phyloP scores from a whole-genome alignment of 2,888 invertebrate genomes.

The Andrena trimmerana region DNA sequence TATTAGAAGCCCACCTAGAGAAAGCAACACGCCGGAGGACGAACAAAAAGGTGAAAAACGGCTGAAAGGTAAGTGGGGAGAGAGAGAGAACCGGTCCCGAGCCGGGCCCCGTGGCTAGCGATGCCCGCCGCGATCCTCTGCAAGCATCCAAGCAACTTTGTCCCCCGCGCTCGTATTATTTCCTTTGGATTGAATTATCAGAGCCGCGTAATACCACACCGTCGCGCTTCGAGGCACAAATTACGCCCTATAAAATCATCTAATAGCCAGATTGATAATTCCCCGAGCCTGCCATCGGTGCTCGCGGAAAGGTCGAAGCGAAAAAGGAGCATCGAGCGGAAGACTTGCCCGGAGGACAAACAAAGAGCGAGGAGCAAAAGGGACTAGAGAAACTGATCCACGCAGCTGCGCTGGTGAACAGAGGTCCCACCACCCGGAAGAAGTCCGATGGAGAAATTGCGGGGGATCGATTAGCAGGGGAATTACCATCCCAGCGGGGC shows the following conservation, averaged over 20 bases:
- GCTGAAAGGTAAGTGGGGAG: constrained; percentile 46
- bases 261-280: too few species aligned
- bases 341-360: constrained; percentile 7
- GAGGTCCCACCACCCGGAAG: constrained; percentile 17
- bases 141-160: constrained; percentile 34
- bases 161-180: background rate
- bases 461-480: constrained; percentile 2
- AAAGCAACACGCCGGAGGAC: constrained; percentile 66
- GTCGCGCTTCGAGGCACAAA: background rate
- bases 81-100: constrained; percentile 72
- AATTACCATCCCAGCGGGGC: constrained; percentile 7
- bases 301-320: constrained; percentile 13
- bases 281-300: background rate
- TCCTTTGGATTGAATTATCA: background rate
- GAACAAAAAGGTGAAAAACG: constrained; percentile 65
- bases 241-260: too few species aligned
- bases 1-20: constrained; percentile 72
- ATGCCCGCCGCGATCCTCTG: constrained; percentile 35
- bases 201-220: background rate
- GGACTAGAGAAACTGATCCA: constrained; percentile 21
- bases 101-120: constrained; percentile 43
- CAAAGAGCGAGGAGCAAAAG: background rate
- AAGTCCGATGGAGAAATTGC: constrained; percentile 12
- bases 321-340: background rate
- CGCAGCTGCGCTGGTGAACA: constrained; percentile 12